Conservation (phyloP, 2,888 invertebrate genomes). For the Eilema caniola region DNA sequence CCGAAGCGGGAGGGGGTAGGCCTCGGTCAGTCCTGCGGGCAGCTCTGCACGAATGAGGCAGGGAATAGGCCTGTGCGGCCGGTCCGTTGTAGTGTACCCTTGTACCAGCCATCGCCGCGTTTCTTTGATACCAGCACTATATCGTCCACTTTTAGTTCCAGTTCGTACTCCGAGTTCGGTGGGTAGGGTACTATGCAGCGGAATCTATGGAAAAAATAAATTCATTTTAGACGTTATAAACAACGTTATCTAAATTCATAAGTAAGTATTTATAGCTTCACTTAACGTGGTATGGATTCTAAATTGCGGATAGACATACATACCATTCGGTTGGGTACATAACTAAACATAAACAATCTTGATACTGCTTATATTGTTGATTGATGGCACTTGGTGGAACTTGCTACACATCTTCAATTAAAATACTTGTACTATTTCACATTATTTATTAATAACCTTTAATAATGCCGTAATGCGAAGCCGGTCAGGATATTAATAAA, state of each 20-base stretch:
- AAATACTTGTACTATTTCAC: too few relatives aligned
- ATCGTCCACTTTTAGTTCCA: conserved; percentile 96
- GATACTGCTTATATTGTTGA: too few relatives aligned
- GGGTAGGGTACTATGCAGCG: conserved; percentile 98
- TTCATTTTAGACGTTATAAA: not conserved
- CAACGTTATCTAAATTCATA: too few relatives aligned
- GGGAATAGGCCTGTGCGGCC: conserved; percentile 98
- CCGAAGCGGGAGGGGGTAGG: conserved; percentile 54
- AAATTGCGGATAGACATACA: too few relatives aligned
- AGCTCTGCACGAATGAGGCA: conserved; percentile 95
- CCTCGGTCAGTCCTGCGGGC: conserved; percentile 68
- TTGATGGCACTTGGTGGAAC: too few relatives aligned
- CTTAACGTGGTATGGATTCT: too few relatives aligned
- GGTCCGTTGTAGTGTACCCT: conserved; percentile 95
- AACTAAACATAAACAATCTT: too few relatives aligned
- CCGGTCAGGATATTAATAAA: too few relatives aligned
- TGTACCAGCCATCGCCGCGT: conserved; percentile 98
- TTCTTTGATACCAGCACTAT: conserved; percentile 96
- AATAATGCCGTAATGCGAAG: too few relatives aligned
- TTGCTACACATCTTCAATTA: too few relatives aligned
- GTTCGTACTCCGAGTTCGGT: conserved; percentile 96
- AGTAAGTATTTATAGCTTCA: not conserved
- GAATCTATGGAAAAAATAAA: conserved; percentile 85
- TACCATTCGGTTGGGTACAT: too few relatives aligned
- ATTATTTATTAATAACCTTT: too few relatives aligned